phyloP scores from a whole-genome alignment of 2,797 vertebrate genomes.

The Chiroxiphia lanceolata region DNA sequence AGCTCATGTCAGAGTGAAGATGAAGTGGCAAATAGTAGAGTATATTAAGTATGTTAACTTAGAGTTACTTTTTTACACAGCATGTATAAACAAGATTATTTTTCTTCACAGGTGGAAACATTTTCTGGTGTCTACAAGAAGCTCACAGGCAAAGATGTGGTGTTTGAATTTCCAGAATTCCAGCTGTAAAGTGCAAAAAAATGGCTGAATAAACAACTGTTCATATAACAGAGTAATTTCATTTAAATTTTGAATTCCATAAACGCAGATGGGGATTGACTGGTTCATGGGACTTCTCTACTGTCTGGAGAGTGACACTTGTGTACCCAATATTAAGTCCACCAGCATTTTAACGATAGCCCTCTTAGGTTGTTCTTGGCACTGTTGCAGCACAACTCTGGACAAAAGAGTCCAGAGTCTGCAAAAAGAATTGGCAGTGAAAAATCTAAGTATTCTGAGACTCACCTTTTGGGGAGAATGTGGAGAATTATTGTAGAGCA shows the following conservation, averaged over 20 bases:
- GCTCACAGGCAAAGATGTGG: conserved; percentile 98
- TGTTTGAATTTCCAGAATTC: conserved; percentile 99
- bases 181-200: conserved; percentile 88
- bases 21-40: not conserved
- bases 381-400: not conserved
- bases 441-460: not conserved
- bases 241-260: conserved; percentile 20
- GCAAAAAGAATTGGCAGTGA: not conserved
- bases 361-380: not conserved
- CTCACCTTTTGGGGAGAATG: not conserved
- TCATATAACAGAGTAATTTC: conserved; percentile 61
- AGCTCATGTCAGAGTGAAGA: not conserved
- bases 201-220: conserved; percentile 89
- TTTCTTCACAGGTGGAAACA: conserved; percentile 88
- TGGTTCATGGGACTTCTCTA: not conserved
- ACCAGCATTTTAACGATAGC: not conserved
- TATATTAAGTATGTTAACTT: not conserved
- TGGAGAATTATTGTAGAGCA: not conserved
- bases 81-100: not conserved
- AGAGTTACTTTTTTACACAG: not conserved
- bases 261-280: not conserved
- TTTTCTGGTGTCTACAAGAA: conserved; percentile 99
- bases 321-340: not conserved
- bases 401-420: not conserved
- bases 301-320: not conserved